phyloP scores from a whole-genome alignment of 2,797 vertebrate genomes.

The Halcyon chelicuti region DNA sequence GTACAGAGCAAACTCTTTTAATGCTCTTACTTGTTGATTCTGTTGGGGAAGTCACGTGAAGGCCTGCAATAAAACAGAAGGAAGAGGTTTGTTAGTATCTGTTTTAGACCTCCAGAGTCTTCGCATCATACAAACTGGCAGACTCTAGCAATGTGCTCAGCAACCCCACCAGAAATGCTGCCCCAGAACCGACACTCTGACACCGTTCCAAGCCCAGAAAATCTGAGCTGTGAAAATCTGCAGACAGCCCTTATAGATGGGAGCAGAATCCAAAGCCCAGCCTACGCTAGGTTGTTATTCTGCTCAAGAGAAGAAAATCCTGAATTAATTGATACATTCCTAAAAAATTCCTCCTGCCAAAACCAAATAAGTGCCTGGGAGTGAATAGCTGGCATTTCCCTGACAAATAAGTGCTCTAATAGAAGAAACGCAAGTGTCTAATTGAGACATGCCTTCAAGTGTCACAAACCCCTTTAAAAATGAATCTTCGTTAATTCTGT shows the following conservation, averaged over 20 bases:
- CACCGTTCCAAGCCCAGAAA: background rate
- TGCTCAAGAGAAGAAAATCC: background rate
- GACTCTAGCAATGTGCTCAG: background rate
- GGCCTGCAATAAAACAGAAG: conserved; percentile 39
- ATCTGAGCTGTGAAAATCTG: background rate
- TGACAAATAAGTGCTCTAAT: background rate
- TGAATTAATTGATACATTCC: background rate
- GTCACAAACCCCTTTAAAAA: conserved; percentile 11
- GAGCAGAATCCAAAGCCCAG: background rate
- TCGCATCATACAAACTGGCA: background rate
- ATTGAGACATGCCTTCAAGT: background rate
- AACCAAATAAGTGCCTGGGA: background rate
- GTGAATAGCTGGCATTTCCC: background rate
- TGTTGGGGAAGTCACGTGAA: background rate
- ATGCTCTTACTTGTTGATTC: conserved; percentile 9
- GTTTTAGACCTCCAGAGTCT: background rate
- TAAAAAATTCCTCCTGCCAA: background rate
- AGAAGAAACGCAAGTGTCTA: background rate
- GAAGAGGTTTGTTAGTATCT: background rate
- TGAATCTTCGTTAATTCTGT: background rate
- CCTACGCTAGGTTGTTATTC: background rate
- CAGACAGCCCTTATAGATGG: background rate
- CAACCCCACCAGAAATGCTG: background rate
- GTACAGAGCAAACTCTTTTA: background rate
- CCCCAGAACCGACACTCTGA: background rate